Percentiles rank a stretch among this genome's conserved stretches.
Evolutionary conservation across 1,140 invertebrate genomes (phyloP).

Genomic region (Drepana arcuata): DNA sequence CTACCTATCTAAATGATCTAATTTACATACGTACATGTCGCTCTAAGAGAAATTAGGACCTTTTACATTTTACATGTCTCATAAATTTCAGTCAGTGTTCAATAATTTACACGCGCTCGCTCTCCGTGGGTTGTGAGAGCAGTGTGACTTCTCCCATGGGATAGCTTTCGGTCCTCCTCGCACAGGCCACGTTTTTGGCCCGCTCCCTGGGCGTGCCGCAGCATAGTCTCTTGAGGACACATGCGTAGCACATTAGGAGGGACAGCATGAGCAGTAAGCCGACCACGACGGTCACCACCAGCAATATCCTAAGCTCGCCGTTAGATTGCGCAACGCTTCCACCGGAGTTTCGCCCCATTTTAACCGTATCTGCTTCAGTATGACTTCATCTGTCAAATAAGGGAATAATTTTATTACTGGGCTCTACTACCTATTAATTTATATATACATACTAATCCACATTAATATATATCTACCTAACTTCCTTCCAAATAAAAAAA

Average conservation of each 20-base stretch:
- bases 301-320: conserved; percentile 62
- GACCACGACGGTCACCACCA: conserved; percentile 69
- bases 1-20: too few relatives aligned
- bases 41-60: too few relatives aligned
- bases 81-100: too few relatives aligned
- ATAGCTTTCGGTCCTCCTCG: conserved; percentile 56
- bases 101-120: conserved; percentile 62
- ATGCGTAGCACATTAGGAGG: conserved; percentile 71
- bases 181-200: conserved; percentile 43
- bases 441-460: too few relatives aligned
- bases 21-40: too few relatives aligned
- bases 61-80: too few relatives aligned
- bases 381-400: conserved; percentile 29
- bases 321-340: conserved; percentile 36
- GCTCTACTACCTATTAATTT: too few relatives aligned
- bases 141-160: conserved; percentile 70
- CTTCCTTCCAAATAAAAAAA: too few relatives aligned
- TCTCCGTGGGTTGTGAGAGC: conserved; percentile 70
- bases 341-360: conserved; percentile 45
- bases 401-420: too few relatives aligned
- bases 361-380: conserved; percentile 11
- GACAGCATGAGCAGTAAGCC: conserved; percentile 69
- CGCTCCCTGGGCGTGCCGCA: conserved; percentile 58
- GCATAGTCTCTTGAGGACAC: conserved; percentile 69
- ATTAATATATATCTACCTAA: too few relatives aligned